A percentile compares a stretch with the other conserved stretches of the same genome.
Evolutionary conservation across 2,113 vertebrate genomes (phyloP).

Genomic region (Rana temporaria): DNA sequence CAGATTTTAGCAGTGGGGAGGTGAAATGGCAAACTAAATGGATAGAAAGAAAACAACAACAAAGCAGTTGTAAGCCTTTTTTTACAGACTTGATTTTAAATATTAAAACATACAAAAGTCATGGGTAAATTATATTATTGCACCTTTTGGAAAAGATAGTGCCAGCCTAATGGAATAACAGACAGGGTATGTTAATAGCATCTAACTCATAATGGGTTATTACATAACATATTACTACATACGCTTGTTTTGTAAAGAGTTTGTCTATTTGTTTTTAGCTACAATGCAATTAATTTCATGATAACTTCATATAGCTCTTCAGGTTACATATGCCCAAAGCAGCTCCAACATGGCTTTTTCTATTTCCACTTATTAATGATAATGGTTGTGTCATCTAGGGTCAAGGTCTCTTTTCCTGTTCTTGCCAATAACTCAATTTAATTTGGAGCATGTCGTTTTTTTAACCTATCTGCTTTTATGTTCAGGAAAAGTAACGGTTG

Average conservation of each 20-base stretch:
- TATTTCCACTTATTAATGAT: neutral
- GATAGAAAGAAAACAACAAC: conserved; percentile 20
- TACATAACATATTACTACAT: neutral
- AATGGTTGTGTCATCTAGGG: neutral
- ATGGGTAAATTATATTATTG: neutral
- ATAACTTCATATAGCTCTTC: neutral
- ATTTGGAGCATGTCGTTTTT: conserved; percentile 24
- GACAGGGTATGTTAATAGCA: neutral
- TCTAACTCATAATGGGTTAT: neutral
- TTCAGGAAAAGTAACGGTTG: neutral
- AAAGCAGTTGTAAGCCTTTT: conserved; percentile 10
- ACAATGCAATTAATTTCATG: neutral
- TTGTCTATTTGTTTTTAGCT: neutral
- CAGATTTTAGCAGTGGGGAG: conserved; percentile 40
- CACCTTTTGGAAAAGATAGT: neutral
- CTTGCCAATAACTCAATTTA: conserved; percentile 38
- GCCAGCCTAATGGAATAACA: conserved; percentile 7
- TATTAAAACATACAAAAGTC: too few species aligned
- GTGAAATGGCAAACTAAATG: conserved; percentile 25
- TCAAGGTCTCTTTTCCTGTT: conserved; percentile 17
- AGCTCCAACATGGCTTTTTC: neutral
- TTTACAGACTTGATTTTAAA: too few species aligned
- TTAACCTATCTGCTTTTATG: conserved; percentile 37
- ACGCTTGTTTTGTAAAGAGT: neutral
- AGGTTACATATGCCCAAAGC: conserved; percentile 4